phyloP scores from a whole-genome alignment of 2,888 invertebrate genomes.

The Cheilosia grossa region DNA sequence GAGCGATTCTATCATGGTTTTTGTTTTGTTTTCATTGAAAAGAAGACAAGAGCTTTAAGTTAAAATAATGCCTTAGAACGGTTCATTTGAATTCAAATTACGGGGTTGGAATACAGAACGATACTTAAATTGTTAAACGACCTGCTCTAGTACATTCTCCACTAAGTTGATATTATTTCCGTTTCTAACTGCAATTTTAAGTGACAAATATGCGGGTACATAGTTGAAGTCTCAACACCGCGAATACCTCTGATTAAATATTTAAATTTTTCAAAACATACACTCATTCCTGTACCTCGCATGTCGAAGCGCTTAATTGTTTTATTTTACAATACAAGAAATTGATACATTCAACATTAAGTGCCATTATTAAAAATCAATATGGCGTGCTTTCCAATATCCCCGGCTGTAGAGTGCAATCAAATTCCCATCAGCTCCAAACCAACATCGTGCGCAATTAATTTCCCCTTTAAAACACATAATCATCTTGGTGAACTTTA shows the following conservation, averaged over 20 bases:
- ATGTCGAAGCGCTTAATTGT: neutral
- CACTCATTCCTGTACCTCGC: no score
- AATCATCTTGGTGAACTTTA: conserved; percentile 29
- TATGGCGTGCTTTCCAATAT: conserved; percentile 33
- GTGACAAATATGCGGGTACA: neutral
- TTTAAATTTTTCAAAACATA: neutral
- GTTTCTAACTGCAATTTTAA: neutral
- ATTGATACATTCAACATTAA: conserved; percentile 1
- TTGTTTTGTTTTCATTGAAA: neutral
- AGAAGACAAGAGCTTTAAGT: conserved; percentile 10
- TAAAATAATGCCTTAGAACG: neutral
- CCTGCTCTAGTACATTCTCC: no score
- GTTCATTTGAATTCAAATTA: conserved; percentile 23
- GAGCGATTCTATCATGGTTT: neutral
- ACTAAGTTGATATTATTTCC: no score
- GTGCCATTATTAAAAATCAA: conserved; percentile 32
- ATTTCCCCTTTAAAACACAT: conserved; percentile 38
- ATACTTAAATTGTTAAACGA: no score
- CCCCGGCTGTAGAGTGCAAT: conserved; percentile 12
- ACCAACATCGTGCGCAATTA: conserved; percentile 47
- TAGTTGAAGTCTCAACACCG: neutral
- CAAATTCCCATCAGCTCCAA: conserved; percentile 34
- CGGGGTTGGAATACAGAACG: neutral
- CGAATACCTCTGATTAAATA: neutral
- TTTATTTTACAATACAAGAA: conserved; percentile 5